phyloP scores from a whole-genome alignment of 2,888 invertebrate species.

The Tromatobia lineatoria region DNA sequence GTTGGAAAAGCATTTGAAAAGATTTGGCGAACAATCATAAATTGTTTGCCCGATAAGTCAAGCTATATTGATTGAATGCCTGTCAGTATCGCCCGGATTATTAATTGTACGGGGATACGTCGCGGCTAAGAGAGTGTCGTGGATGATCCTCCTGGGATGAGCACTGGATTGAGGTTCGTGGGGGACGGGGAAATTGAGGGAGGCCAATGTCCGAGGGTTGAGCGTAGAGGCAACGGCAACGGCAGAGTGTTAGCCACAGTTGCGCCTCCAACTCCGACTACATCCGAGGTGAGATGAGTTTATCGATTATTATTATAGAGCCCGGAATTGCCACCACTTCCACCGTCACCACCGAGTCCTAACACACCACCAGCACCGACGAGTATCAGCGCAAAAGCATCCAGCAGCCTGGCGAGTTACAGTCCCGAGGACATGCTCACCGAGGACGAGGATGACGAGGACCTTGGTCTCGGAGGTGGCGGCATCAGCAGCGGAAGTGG shows the following conservation, averaged over 20 bases:
- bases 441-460: constrained; percentile 86
- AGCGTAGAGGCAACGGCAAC: neutral
- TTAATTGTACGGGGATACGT: constrained; percentile 48
- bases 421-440: constrained; percentile 86
- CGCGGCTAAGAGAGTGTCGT: constrained; percentile 15
- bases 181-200: constrained; percentile 17
- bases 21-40: neutral
- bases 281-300: constrained; percentile 43
- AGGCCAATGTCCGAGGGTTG: constrained; percentile 29
- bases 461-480: constrained; percentile 69
- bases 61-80: constrained; percentile 34
- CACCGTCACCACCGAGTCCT: constrained; percentile 85
- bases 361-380: constrained; percentile 83
- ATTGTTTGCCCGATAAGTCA: constrained; percentile 36
- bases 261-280: constrained; percentile 10
- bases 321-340: constrained; percentile 80
- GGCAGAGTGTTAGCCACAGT: neutral
- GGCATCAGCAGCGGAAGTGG: constrained; percentile 27
- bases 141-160: constrained; percentile 58
- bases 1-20: neutral
- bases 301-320: constrained; percentile 77
- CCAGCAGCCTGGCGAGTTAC: constrained; percentile 84
- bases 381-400: constrained; percentile 83
- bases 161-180: constrained; percentile 51
- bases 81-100: constrained; percentile 56